These are phyloP conservation scores for Myotis lucifugus DNA, from an alignment of 2,113 vertebrate species.

Conservation along the genomic window DNA sequence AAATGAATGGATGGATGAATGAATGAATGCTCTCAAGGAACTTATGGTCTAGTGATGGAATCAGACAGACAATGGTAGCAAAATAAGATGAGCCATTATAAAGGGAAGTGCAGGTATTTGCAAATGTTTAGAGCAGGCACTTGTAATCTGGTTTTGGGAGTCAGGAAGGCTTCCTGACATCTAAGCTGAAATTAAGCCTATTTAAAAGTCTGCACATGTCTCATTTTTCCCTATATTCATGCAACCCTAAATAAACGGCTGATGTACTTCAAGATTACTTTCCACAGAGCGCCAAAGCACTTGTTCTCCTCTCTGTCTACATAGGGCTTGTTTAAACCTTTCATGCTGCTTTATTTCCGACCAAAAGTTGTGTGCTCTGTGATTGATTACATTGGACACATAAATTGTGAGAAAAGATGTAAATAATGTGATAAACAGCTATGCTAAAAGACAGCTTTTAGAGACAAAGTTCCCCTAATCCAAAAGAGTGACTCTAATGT, in stretches of 20 bases:
- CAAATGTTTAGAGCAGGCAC: not conserved
- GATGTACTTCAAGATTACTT: not conserved
- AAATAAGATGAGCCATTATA: not conserved
- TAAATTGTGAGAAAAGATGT: not conserved
- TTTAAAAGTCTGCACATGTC: not conserved
- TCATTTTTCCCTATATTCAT: not conserved
- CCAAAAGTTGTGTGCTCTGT: not conserved
- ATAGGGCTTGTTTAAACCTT: not conserved
- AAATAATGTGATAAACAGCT: not conserved
- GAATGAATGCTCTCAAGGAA: not conserved
- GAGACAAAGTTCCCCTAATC: not conserved
- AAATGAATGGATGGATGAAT: not conserved
- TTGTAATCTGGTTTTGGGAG: not conserved
- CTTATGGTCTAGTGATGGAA: not conserved
- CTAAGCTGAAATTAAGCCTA: not conserved
- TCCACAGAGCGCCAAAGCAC: not conserved
- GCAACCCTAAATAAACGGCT: not conserved
- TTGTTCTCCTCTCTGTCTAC: not conserved
- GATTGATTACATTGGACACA: not conserved
- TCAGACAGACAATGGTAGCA: not conserved
- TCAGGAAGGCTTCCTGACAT: not conserved
- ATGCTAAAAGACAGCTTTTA: constrained; percentile 5
- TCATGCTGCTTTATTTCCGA: constrained; percentile 1
- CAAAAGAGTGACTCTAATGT: not conserved
- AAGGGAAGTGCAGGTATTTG: not conserved